Evolutionary conservation across 2,113 vertebrate species (phyloP), one percentile per base, ranked within the genome.

Genomic region (Prietella phreatophila): DNA sequence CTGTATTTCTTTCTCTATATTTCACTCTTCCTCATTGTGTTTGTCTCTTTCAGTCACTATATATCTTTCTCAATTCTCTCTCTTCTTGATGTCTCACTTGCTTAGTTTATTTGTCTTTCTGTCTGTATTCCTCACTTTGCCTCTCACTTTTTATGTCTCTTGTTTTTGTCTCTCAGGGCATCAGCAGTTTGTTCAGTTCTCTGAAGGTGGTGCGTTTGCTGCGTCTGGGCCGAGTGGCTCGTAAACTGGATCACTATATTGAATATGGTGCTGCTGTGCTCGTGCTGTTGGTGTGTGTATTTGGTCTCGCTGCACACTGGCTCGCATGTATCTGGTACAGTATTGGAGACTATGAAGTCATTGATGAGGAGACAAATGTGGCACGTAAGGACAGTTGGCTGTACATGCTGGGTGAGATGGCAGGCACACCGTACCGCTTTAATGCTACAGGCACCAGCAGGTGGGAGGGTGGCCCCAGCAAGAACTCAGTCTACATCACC

Each of bases 271-370:
- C 98, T 0, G 98, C 98, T 0, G 98, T 99, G 20, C 95, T 99
- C 93, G 97, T 99, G 75, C 95, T 99, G 84, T 94, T 99, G 93
- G 98, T 99, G 90, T 99, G 98, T 0, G 98, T 99, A 39, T 99
- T 99, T n/a, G 98, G 98, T 8, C 94, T 99, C 86, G 98, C 98
- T 0, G 98, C 98, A 22, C 98, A 99, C 91, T 99, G 98, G 98
- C 93, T 99, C 90, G 98, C 98, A 92, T 99, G 98, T 93, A 99
- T 99, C 91, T 99, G 98, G 98, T 99, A 99, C 96, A 99, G 98
- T 95, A 99, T 99, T 4, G 98, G 98, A 8, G 98, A 99, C 93
- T 99, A 99, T n/a, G 98, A 99, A 94, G 96, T 99, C 53, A 97
- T 99, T 0, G 95, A 99, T 1, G 98, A 98, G 92, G 97, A 98